phyloP scores from a whole-genome alignment of 2,888 invertebrate species.

The Nomada ruficornis region DNA sequence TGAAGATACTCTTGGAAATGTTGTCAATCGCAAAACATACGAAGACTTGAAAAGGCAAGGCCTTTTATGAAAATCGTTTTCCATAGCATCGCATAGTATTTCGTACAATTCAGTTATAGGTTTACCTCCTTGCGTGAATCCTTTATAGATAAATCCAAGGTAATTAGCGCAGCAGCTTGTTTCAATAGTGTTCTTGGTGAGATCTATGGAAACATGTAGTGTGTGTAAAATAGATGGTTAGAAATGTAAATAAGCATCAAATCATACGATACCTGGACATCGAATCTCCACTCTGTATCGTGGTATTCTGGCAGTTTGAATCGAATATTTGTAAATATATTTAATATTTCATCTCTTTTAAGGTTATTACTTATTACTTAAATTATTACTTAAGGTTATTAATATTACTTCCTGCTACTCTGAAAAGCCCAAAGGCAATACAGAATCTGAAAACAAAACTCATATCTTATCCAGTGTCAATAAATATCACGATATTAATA shows the following conservation, averaged over 20 bases:
- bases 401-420: slow-evolving; percentile 87
- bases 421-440: slow-evolving; percentile 86
- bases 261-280: slow-evolving; percentile 85
- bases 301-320: slow-evolving; percentile 85
- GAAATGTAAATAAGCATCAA: not conserved
- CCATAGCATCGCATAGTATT: not conserved
- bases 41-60: slow-evolving; percentile 99
- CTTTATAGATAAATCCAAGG: slow-evolving; percentile 86
- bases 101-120: not conserved
- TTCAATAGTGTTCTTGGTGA: slow-evolving; percentile 86
- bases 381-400: slow-evolving; percentile 39
- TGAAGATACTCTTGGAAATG: slow-evolving; percentile 99
- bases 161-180: slow-evolving; percentile 86
- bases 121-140: slow-evolving; percentile 71
- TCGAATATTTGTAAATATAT: slow-evolving; percentile 85
- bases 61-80: slow-evolving; percentile 88
- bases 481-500: not conserved
- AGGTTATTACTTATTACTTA: slow-evolving; percentile 82
- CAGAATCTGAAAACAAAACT: slow-evolving; percentile 82
- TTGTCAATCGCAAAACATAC: slow-evolving; percentile 98
- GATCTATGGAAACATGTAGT: slow-evolving; percentile 80
- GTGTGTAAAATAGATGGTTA: slow-evolving; percentile 3
- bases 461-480: too few relatives aligned
- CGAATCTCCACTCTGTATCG: slow-evolving; percentile 89
- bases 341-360: slow-evolving; percentile 86